Percentiles rank a stretch among this genome's conserved stretches.
phyloP scores from a whole-genome alignment of 2,113 vertebrate species.

The Myodes glareolus region DNA sequence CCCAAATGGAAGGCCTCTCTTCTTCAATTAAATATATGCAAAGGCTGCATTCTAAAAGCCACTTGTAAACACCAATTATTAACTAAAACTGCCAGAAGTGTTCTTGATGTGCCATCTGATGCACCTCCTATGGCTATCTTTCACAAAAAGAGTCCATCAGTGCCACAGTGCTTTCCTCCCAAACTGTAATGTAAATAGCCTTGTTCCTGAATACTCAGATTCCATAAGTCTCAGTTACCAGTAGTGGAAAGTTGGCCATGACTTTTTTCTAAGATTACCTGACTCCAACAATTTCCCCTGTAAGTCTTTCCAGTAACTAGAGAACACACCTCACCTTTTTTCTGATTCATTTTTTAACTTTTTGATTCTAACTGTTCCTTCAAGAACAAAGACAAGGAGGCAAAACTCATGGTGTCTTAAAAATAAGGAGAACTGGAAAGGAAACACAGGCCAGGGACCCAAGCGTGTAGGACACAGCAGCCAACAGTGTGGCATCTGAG shows the following conservation, averaged over 20 bases:
- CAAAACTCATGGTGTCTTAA: rapidly evolving
- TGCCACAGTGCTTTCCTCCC: background rate
- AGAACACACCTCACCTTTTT: rapidly evolving
- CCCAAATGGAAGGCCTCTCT: background rate
- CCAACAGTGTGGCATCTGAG: background rate
- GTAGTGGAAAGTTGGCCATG: background rate
- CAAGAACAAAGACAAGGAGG: background rate
- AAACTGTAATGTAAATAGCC: background rate
- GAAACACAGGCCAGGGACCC: background rate
- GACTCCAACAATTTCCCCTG: background rate
- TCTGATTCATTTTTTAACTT: background rate
- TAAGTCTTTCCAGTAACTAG: rapidly evolving
- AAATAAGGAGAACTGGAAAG: background rate
- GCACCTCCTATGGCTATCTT: background rate
- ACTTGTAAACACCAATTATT: background rate
- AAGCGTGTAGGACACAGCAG: no score
- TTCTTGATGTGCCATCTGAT: background rate
- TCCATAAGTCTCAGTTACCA: background rate
- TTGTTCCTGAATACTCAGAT: background rate
- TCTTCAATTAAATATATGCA: background rate
- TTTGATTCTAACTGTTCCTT: background rate
- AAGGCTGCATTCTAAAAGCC: background rate
- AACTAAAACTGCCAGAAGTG: constrained; percentile 33
- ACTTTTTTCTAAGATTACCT: background rate
- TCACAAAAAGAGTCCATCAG: background rate